phyloP scores from a whole-genome alignment of 2,888 invertebrate genomes.

The Hartigia nigra region DNA sequence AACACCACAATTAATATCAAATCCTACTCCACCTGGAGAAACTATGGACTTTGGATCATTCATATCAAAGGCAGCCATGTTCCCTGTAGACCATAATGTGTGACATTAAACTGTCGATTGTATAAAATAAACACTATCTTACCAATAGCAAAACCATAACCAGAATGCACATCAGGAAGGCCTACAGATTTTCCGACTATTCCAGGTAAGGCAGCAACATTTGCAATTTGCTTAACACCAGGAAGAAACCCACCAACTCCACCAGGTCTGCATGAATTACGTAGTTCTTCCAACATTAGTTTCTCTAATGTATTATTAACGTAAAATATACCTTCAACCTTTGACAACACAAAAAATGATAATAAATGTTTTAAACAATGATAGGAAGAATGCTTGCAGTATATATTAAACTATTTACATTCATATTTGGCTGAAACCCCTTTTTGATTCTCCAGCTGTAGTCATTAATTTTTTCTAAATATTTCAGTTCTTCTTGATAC shows the following conservation, averaged over 20 bases:
- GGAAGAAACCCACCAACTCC: conserved; percentile 96
- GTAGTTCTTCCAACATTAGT: conserved; percentile 96
- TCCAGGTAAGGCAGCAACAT: conserved; percentile 98
- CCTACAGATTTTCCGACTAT: conserved; percentile 95
- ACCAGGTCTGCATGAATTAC: conserved; percentile 89
- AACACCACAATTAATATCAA: conserved; percentile 99
- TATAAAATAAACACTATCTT: conserved; percentile 33
- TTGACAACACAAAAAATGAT: neutral
- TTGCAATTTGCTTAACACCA: conserved; percentile 98
- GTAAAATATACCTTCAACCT: conserved; percentile 97
- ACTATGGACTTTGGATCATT: conserved; percentile 91
- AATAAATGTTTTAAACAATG: neutral
- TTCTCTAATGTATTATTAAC: conserved; percentile 92
- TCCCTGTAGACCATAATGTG: conserved; percentile 71
- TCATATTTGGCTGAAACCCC: conserved; percentile 99
- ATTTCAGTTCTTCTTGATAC: conserved; percentile 94
- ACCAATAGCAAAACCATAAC: conserved; percentile 99
- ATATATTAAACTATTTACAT: conserved; percentile 67
- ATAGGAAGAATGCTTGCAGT: neutral
- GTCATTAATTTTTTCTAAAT: conserved; percentile 87
- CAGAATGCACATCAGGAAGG: conserved; percentile 96
- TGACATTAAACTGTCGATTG: neutral
- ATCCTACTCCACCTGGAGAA: conserved; percentile 98
- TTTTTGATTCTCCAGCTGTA: conserved; percentile 95
- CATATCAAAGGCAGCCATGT: conserved; percentile 99